phyloP scores from a whole-genome alignment of 2,113 vertebrate species.

The Isichthys henryi region DNA sequence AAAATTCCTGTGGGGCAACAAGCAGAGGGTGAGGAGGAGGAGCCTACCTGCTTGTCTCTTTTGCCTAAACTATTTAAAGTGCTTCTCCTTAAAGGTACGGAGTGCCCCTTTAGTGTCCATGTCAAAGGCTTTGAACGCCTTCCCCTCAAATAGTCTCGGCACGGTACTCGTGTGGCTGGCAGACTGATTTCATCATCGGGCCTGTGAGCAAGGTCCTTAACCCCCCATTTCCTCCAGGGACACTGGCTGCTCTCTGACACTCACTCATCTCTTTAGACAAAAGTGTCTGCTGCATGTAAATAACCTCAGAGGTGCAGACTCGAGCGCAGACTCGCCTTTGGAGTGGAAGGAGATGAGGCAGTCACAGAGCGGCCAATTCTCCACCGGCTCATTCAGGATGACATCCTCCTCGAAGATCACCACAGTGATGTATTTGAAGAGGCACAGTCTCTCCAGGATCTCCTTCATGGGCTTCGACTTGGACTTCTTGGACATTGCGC shows the following conservation, averaged over 20 bases:
- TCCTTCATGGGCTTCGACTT: constrained; percentile 89
- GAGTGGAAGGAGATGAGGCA: constrained; percentile 90
- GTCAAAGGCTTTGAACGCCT: background rate
- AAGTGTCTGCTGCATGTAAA: background rate
- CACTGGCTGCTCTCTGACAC: background rate
- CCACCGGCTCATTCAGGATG: constrained; percentile 76
- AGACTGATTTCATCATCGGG: too few species aligned
- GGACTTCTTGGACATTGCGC: constrained; percentile 87
- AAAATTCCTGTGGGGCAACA: background rate
- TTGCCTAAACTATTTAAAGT: background rate
- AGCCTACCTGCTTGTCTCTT: background rate
- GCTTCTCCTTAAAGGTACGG: background rate
- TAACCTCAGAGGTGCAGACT: background rate
- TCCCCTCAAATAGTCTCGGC: background rate
- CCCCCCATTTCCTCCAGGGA: background rate
- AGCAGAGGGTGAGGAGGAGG: background rate
- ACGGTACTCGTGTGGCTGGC: background rate
- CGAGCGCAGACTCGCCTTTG: constrained; percentile 61
- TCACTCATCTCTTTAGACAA: background rate
- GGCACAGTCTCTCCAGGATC: constrained; percentile 79
- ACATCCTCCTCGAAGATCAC: constrained; percentile 81
- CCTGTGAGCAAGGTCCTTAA: background rate
- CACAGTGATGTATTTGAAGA: constrained; percentile 84
- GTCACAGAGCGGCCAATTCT: constrained; percentile 82
- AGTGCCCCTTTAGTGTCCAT: background rate